Conservation (phyloP, 1,140 invertebrate genomes). For the Eciton burchellii region DNA sequence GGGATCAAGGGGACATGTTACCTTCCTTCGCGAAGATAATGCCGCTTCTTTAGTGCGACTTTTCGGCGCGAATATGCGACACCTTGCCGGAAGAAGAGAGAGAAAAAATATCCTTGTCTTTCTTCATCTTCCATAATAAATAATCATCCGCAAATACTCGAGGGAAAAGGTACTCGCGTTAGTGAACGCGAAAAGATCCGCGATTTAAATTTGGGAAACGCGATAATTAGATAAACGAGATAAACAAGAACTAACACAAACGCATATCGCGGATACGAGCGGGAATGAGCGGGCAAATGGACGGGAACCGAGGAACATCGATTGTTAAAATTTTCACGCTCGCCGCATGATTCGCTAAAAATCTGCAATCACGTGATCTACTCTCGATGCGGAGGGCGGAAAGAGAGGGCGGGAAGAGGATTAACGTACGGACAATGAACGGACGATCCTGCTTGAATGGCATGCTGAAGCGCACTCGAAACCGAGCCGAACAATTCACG, state of each 20-base stretch:
- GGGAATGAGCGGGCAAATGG: conserved; percentile 18
- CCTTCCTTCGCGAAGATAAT: conserved; percentile 36
- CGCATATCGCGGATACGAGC: background rate
- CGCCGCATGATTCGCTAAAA: conserved; percentile 57
- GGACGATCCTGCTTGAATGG: conserved; percentile 59
- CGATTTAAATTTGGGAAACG: background rate
- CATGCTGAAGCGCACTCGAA: conserved; percentile 59
- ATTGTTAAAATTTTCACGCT: conserved; percentile 47
- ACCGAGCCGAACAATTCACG: conserved; percentile 61
- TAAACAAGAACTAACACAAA: background rate
- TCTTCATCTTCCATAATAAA: background rate
- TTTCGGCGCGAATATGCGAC: background rate
- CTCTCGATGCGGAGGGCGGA: conserved; percentile 17
- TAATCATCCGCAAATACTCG: background rate
- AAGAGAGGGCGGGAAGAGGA: conserved; percentile 45
- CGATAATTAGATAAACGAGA: conserved; percentile 18
- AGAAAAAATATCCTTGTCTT: too few species aligned
- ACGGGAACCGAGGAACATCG: conserved; percentile 9
- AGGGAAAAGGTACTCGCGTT: background rate
- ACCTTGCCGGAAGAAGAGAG: background rate
- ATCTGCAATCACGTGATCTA: conserved; percentile 61
- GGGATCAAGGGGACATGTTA: conserved; percentile 31
- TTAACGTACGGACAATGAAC: conserved; percentile 60
- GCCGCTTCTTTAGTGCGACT: conserved; percentile 17
- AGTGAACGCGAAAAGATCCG: background rate